Evolutionary conservation across 2,113 vertebrate species (phyloP).

Genomic region (Emberiza fucata): DNA sequence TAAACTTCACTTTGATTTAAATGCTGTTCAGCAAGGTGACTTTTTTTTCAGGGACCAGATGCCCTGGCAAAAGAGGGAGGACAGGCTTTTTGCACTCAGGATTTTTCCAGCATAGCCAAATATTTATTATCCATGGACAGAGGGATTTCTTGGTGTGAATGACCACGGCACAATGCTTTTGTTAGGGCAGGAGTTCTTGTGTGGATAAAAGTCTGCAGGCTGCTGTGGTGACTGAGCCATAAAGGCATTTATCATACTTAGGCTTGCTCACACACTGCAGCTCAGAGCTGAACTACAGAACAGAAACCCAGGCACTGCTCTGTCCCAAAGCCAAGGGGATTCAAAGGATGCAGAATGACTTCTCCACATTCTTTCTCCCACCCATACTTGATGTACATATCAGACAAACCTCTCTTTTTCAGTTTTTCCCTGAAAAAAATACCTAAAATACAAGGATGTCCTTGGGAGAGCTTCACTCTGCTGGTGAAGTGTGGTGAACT

Average conservation of each 20-base stretch:
- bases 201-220: neutral
- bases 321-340: neutral
- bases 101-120: neutral
- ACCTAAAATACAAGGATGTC: neutral
- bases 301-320: neutral
- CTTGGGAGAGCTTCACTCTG: neutral
- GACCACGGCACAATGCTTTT: neutral
- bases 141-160: fast-evolving
- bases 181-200: neutral
- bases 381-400: neutral
- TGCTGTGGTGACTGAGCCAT: neutral
- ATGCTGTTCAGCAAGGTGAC: neutral
- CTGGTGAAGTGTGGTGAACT: neutral
- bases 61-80: neutral
- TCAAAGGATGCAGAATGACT: neutral
- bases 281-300: neutral
- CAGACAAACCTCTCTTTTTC: neutral
- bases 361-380: neutral
- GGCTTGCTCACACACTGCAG: neutral
- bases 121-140: neutral
- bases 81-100: fast-evolving
- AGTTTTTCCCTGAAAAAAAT: neutral
- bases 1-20: neutral
- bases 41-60: neutral
- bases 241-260: neutral